These are phyloP conservation scores for Synaphobranchus kaupii DNA, from an alignment of 2,797 vertebrate genomes.

Conservation along the genomic window DNA sequence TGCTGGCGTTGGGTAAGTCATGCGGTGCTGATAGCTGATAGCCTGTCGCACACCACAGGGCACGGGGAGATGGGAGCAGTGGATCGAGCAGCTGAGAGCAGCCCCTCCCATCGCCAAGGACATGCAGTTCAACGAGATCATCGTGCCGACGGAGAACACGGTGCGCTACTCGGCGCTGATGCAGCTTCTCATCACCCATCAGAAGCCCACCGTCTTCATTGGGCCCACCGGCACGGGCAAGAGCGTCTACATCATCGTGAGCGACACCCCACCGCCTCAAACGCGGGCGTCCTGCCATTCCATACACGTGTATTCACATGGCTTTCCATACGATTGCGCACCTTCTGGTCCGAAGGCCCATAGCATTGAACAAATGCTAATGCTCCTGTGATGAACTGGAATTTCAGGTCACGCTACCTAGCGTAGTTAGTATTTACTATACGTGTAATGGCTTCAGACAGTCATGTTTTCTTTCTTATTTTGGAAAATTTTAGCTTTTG, in stretches of 20 bases:
- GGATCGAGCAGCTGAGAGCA: slow-evolving; percentile 76
- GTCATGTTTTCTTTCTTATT: not conserved
- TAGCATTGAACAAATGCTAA: not conserved
- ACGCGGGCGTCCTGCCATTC: not conserved
- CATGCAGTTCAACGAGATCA: slow-evolving; percentile 86
- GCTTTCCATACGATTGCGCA: not conserved
- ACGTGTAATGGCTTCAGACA: not conserved
- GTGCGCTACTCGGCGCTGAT: slow-evolving; percentile 82
- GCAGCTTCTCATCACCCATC: slow-evolving; percentile 83
- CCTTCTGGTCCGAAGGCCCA: not conserved
- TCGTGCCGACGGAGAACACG: slow-evolving; percentile 89
- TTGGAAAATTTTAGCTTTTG: not conserved
- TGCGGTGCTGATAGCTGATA: not conserved
- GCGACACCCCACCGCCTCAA: slow-evolving; percentile 49
- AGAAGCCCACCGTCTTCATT: slow-evolving; percentile 85
- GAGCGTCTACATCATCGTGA: slow-evolving; percentile 87
- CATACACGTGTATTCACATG: slow-evolving; percentile 24
- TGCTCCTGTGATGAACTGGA: not conserved
- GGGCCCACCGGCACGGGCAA: slow-evolving; percentile 92
- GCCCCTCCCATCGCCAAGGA: slow-evolving; percentile 76
- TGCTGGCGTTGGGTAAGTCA: not conserved
- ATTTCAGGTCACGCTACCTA: not conserved
- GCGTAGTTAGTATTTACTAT: not conserved
- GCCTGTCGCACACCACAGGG: slow-evolving; percentile 65
- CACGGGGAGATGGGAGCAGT: slow-evolving; percentile 83